Percentiles rank a stretch among this genome's conserved stretches.
phyloP scores from a whole-genome alignment of 2,888 invertebrate genomes.

The Pseudoips prasinana region DNA sequence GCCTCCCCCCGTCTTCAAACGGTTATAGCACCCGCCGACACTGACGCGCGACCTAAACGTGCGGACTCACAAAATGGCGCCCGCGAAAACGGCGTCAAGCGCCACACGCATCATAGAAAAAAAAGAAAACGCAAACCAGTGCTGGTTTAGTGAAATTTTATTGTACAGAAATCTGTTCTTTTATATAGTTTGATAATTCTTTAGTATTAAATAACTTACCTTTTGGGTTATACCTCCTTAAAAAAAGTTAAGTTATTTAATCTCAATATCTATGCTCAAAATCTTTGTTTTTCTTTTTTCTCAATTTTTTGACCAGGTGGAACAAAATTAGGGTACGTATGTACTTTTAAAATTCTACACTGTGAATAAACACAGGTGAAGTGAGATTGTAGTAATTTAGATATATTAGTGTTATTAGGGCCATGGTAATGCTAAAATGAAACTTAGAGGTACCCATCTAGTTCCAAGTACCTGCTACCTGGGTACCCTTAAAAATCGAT shows the following conservation, averaged over 20 bases:
- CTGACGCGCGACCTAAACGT: slow-evolving; percentile 30
- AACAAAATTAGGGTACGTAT: slow-evolving; percentile 45
- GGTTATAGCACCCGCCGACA: slow-evolving; percentile 72
- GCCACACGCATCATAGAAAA: slow-evolving; percentile 50
- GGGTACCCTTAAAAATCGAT: slow-evolving; percentile 8
- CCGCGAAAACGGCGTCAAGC: slow-evolving; percentile 33
- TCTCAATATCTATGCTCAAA: slow-evolving; percentile 47
- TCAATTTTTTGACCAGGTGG: slow-evolving; percentile 37
- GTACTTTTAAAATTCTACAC: slow-evolving; percentile 35
- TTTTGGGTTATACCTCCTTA: not conserved
- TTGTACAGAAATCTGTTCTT: slow-evolving; percentile 25
- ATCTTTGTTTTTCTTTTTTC: slow-evolving; percentile 28
- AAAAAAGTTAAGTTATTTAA: slow-evolving; percentile 15
- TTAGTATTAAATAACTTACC: slow-evolving; percentile 15
- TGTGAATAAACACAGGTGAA: slow-evolving; percentile 50
- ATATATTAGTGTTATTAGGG: slow-evolving; percentile 24
- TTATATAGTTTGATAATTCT: slow-evolving; percentile 26
- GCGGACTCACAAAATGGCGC: slow-evolving; percentile 27
- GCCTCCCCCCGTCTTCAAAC: slow-evolving; percentile 66
- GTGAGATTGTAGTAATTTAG: slow-evolving; percentile 60
- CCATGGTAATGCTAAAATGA: slow-evolving; percentile 12
- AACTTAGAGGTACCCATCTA: slow-evolving; percentile 6
- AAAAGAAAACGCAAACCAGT: slow-evolving; percentile 71
- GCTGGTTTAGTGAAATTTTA: slow-evolving; percentile 53
- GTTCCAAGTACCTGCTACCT: not conserved